Conservation (phyloP, 2,888 invertebrate species). For the Pristionchus exspectatus region DNA sequence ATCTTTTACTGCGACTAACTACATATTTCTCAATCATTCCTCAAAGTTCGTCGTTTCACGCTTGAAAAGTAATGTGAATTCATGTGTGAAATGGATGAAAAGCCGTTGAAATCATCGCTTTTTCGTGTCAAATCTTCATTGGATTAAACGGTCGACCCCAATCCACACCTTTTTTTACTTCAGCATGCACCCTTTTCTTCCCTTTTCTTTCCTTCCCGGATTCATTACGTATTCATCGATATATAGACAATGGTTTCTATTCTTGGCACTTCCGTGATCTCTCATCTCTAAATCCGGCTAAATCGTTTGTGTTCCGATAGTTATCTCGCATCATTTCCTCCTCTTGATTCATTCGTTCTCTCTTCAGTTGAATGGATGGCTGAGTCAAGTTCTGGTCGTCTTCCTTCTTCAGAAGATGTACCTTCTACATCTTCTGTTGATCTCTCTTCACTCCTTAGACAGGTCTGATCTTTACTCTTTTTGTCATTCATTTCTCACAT, state of each 20-base stretch:
- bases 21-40: conserved; percentile 21
- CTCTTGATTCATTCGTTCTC: background rate
- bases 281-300: conserved; percentile 16
- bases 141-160: conserved; percentile 4
- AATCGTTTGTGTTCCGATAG: background rate
- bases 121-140: conserved; percentile 8
- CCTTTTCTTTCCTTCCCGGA: background rate
- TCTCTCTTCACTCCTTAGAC: conserved; percentile 38
- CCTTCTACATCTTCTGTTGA: background rate
- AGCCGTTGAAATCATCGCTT: background rate
- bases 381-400: conserved; percentile 7
- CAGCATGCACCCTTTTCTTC: background rate
- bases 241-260: background rate
- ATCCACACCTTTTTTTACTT: background rate
- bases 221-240: background rate
- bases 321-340: conserved; percentile 4
- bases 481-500: background rate
- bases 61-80: background rate
- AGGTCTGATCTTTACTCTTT: conserved; percentile 43
- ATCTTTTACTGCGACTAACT: conserved; percentile 3
- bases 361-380: conserved; percentile 33
- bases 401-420: background rate
- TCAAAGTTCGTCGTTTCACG: conserved; percentile 11
- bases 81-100: conserved; percentile 16
- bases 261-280: background rate